A percentile compares a stretch with the other conserved stretches of the same genome.
Conservation (phyloP, 2,888 invertebrate species). For the Cephalotes varians region DNA sequence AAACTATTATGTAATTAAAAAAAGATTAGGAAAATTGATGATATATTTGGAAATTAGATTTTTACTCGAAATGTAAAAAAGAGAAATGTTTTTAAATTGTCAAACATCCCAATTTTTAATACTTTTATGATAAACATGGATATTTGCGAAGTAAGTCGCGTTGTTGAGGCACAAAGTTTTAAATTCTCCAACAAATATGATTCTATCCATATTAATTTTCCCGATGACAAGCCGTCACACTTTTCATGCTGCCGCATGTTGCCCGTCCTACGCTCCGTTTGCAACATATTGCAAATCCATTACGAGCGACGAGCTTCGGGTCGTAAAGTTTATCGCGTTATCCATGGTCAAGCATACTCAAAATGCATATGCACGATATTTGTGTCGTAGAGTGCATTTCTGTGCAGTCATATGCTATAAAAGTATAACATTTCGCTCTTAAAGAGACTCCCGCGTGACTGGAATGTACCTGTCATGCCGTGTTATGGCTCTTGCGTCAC, state of each 20-base stretch:
- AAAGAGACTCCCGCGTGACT: constrained; percentile 56
- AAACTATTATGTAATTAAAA: not conserved
- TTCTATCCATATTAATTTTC: constrained; percentile 70
- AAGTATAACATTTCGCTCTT: constrained; percentile 70
- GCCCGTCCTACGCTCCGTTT: constrained; percentile 55
- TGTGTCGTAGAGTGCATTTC: constrained; percentile 71
- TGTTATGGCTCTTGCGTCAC: not conserved
- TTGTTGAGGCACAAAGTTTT: not conserved
- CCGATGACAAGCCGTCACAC: constrained; percentile 68
- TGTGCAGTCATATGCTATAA: constrained; percentile 68
- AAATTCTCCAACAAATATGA: constrained; percentile 51
- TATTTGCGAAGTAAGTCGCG: not conserved
- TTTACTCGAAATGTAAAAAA: not conserved
- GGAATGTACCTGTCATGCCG: constrained; percentile 3
- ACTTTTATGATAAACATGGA: not conserved
- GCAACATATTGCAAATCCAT: constrained; percentile 78
- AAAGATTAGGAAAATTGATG: not conserved
- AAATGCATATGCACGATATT: constrained; percentile 69
- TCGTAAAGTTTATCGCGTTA: constrained; percentile 77
- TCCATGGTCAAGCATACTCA: constrained; percentile 73
- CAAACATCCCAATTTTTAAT: not conserved
- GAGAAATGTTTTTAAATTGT: not conserved
- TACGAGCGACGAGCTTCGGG: constrained; percentile 70
- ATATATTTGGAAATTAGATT: not conserved
- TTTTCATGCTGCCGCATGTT: constrained; percentile 61